Evolutionary conservation across 2,797 vertebrate genomes (phyloP), one percentile per base, ranked within the genome.

Genomic region (Lagocephalus sceleratus): DNA sequence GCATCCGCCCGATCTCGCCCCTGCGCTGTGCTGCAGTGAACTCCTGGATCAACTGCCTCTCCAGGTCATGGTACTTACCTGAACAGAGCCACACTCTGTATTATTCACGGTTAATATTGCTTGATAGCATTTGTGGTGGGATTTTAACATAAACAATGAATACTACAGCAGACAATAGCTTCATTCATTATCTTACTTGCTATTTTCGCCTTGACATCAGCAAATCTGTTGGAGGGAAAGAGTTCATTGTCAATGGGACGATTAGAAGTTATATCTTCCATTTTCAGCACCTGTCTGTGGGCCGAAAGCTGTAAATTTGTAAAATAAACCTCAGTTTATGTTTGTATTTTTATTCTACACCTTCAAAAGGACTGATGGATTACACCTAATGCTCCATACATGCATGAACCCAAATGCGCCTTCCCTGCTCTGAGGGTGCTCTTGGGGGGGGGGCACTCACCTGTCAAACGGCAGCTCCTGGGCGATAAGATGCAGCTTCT

Each of bases 31-130:
- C 97, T 71, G 89, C 91, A 7, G 95, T 99, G 79, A 99, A 99
- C 85, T 99, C 97, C 67, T 98, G 95, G 89, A 99, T 98, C 81
- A 99, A 79, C 81, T 99, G 97, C 56, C 94, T 92, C 89, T 99
- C 97, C 84, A 99, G 91, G 85, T 98, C 95, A 17, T 99, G 97
- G 81, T 99, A 99, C 75, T 99, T 99, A 93, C 97, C 97, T 98
- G 78, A 29, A 66, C 5, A 20, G 17, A 68, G 38, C 23, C 66
- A 47, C 47, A 58, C 20, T 48, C 1, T 8, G 16, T 42, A 5
- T 8, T 20, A 23, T 29, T 2, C 14, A 35, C 14, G 11, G 2
- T 35, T 35, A 35, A 12, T 12, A 35, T 35, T 35, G 12, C 32
- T 12, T 14, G 14, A 35, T 5, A 12, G 32, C 32, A 42, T 35